Percentiles rank a stretch among this genome's conserved stretches.
phyloP scores from a whole-genome alignment of 2,888 invertebrate genomes.

The Ommatoiulus sabulosus region DNA sequence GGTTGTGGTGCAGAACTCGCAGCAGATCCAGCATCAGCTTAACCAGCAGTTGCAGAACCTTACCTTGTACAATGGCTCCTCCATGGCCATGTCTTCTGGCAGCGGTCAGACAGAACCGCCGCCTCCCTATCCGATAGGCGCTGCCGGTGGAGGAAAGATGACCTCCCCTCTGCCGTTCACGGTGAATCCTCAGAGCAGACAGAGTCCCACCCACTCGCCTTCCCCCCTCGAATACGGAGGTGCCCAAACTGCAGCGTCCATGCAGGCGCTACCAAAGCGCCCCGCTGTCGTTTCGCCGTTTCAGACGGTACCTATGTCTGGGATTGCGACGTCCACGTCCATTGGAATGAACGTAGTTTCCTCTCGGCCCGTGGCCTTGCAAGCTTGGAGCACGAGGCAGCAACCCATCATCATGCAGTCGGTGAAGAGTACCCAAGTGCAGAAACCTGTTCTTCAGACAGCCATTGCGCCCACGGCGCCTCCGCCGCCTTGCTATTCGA shows the following conservation, averaged over 20 bases:
- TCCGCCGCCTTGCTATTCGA: constrained; percentile 65
- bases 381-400: constrained; percentile 87
- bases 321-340: constrained; percentile 57
- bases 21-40: constrained; percentile 85
- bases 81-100: constrained; percentile 49
- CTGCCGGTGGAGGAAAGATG: constrained; percentile 69
- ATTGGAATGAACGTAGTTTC: constrained; percentile 59
- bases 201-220: constrained; percentile 82
- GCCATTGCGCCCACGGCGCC: constrained; percentile 92
- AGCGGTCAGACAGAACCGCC: constrained; percentile 74
- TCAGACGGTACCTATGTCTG: constrained; percentile 50
- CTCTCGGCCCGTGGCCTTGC: constrained; percentile 75
- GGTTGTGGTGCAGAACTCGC: constrained; percentile 85
- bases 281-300: background rate
- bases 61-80: constrained; percentile 56
- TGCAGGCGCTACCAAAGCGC: background rate
- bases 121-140: constrained; percentile 72
- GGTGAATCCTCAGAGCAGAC: constrained; percentile 86
- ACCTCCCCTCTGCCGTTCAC: constrained; percentile 74
- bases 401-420: constrained; percentile 97
- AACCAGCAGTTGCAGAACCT: constrained; percentile 85
- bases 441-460: constrained; percentile 93
- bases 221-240: constrained; percentile 69
- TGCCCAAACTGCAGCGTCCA: background rate
- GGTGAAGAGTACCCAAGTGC: constrained; percentile 94